Conservation (phyloP, 2,113 vertebrate genomes). For the Pygoscelis adeliae region DNA sequence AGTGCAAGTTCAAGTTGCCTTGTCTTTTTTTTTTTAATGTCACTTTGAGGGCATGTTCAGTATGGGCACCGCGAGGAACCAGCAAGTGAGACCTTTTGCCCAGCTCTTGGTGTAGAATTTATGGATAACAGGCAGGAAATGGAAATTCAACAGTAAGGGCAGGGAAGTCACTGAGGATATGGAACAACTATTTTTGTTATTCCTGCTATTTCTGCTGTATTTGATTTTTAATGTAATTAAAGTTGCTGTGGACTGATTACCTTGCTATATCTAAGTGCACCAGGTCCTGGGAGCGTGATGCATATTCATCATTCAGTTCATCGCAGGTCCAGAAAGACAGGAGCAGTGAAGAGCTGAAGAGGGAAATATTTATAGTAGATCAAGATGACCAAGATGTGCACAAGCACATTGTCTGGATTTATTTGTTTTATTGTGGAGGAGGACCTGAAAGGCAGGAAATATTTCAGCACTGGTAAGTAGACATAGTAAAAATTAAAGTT, state of each 20-base stretch:
- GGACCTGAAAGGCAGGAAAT: neutral
- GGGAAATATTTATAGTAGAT: neutral
- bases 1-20: neutral
- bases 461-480: neutral
- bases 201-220: neutral
- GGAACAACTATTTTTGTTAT: neutral
- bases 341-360: neutral
- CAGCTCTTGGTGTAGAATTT: neutral
- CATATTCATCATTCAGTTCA: neutral
- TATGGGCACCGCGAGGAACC: neutral
- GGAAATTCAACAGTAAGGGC: neutral
- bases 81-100: neutral
- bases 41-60: neutral
- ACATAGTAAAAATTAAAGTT: neutral
- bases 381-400: neutral
- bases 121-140: neutral
- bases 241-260: neutral
- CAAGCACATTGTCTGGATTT: neutral
- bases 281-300: neutral
- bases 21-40: neutral
- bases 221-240: neutral
- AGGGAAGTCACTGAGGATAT: neutral
- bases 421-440: neutral
- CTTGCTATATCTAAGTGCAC: neutral
- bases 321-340: neutral